These are phyloP conservation scores for Cabera pusaria DNA, from an alignment of 2,888 invertebrate species.

Conservation along the genomic window DNA sequence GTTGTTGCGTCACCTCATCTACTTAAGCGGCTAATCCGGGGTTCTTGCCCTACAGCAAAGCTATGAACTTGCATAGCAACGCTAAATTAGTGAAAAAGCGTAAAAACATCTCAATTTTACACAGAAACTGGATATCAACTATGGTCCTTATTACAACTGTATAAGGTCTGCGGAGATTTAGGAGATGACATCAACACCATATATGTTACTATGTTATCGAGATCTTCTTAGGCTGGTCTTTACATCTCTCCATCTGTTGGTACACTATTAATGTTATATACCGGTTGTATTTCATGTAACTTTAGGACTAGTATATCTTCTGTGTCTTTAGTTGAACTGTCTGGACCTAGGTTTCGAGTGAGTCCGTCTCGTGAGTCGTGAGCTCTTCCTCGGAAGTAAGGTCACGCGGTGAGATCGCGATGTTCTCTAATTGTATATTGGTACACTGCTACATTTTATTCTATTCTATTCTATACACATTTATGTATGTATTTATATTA, in stretches of 20 bases:
- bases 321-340: too few relatives aligned
- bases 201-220: conserved; percentile 20
- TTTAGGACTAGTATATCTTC: too few relatives aligned
- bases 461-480: too few relatives aligned
- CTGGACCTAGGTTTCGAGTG: too few relatives aligned
- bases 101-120: conserved; percentile 25
- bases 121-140: conserved; percentile 18
- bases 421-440: too few relatives aligned
- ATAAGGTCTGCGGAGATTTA: conserved; percentile 10
- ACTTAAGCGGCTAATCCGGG: conserved; percentile 21
- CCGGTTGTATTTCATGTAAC: too few relatives aligned
- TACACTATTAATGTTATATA: too few relatives aligned
- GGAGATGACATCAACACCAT: conserved; percentile 27
- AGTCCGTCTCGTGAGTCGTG: too few relatives aligned
- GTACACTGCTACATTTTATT: too few relatives aligned
- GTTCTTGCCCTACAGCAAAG: conserved; percentile 26
- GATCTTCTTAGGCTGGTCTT: conserved; percentile 19
- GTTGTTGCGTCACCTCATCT: conserved; percentile 23
- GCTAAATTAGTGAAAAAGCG: conserved; percentile 29
- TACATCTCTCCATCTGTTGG: conserved; percentile 13
- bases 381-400: too few relatives aligned
- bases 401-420: too few relatives aligned
- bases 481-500: too few relatives aligned
- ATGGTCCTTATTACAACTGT: conserved; percentile 14
- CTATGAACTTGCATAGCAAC: conserved; percentile 10